phyloP scores from a whole-genome alignment of 37 sponge, comb jelly and placozoan genomes.

The Lycopodina hypogea region DNA sequence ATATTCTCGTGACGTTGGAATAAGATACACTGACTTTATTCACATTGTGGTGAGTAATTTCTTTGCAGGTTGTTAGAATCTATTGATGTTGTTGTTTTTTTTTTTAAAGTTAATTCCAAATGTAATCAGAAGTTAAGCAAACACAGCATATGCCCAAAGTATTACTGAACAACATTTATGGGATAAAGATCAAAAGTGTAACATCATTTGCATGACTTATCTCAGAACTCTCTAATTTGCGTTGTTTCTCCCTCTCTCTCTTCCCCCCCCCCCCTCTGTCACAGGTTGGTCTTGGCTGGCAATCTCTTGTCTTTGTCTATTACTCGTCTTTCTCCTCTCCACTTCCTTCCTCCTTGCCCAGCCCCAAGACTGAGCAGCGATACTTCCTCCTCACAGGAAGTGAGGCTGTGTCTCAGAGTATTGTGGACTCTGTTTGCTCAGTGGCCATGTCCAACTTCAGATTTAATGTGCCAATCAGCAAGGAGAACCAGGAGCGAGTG shows the following conservation, averaged over 20 bases:
- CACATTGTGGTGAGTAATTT: conserved; percentile 47
- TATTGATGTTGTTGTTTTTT: background rate
- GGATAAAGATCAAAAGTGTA: too few species aligned
- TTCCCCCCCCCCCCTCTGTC: too few species aligned
- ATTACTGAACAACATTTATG: too few species aligned
- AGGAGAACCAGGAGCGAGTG: conserved; percentile 39
- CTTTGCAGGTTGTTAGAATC: background rate
- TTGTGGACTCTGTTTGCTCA: conserved; percentile 29
- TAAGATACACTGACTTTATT: conserved; percentile 25
- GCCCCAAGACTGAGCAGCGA: too few species aligned
- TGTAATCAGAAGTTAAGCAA: too few species aligned
- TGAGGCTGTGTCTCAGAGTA: conserved; percentile 66
- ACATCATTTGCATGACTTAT: too few species aligned
- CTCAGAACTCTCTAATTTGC: too few species aligned
- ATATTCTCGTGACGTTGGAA: conserved; percentile 31
- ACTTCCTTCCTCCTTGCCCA: background rate
- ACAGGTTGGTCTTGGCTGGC: conserved; percentile 64
- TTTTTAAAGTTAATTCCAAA: background rate
- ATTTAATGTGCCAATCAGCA: conserved; percentile 38
- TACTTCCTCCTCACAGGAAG: conserved; percentile 51
- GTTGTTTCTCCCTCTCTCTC: too few species aligned
- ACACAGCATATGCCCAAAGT: too few species aligned
- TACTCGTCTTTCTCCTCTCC: background rate
- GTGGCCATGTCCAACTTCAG: conserved; percentile 15
- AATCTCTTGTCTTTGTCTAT: conserved; percentile 51